A percentile compares a stretch with the other conserved stretches of the same genome.
Conservation (phyloP, 2,888 invertebrate genomes). For the Cantharis rufa region DNA sequence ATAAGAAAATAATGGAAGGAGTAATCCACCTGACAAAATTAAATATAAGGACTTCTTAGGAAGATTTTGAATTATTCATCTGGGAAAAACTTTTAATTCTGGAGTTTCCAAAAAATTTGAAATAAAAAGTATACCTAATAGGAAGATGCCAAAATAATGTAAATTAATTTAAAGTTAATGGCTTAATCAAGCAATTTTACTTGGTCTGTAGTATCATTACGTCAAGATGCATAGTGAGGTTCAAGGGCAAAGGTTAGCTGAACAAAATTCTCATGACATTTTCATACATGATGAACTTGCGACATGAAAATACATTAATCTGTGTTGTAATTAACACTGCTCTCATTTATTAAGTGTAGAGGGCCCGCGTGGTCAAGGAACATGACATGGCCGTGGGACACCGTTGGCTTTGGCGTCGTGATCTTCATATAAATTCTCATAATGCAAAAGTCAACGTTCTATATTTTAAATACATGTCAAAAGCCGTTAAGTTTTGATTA, state of each 20-base stretch:
- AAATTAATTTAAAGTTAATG: background rate
- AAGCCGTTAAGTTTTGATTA: constrained; percentile 21
- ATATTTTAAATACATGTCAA: constrained; percentile 10
- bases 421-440: constrained; percentile 22
- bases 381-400: constrained; percentile 29
- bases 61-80: background rate
- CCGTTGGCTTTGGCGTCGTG: constrained; percentile 15
- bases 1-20: no score
- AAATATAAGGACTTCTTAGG: no score
- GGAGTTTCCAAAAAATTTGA: background rate
- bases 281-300: constrained; percentile 45
- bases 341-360: constrained; percentile 48
- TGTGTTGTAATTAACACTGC: constrained; percentile 50
- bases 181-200: background rate
- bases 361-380: constrained; percentile 31
- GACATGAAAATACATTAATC: constrained; percentile 48
- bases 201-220: background rate
- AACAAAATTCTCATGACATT: constrained; percentile 45
- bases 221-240: constrained; percentile 10
- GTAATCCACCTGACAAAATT: no score
- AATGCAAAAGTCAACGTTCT: constrained; percentile 27
- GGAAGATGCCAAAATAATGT: background rate
- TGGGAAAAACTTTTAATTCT: background rate
- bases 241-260: constrained; percentile 35
- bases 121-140: background rate